Conservation (phyloP, 1,140 invertebrate genomes). For the Lasioglossum baleicum region DNA sequence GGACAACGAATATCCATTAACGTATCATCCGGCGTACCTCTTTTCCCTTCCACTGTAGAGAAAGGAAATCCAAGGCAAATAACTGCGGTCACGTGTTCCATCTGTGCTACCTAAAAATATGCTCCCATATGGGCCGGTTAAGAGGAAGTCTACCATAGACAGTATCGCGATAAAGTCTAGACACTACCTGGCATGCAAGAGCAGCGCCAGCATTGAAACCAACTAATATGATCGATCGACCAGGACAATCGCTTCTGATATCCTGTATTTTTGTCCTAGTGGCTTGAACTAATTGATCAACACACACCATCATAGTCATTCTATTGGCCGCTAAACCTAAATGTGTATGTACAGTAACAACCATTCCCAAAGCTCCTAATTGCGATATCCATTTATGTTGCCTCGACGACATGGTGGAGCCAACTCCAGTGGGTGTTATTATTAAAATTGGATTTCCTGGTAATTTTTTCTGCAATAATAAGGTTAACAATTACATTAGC, state of each 20-base stretch:
- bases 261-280: constrained; percentile 87
- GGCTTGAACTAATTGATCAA: constrained; percentile 86
- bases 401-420: constrained; percentile 79
- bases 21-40: constrained; percentile 90
- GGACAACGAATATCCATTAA: constrained; percentile 87
- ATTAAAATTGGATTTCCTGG: constrained; percentile 87
- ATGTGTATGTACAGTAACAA: constrained; percentile 84
- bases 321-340: constrained; percentile 75
- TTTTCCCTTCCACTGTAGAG: constrained; percentile 86
- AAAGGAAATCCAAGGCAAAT: constrained; percentile 91
- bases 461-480: constrained; percentile 83
- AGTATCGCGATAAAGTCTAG: no score
- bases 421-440: constrained; percentile 82
- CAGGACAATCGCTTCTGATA: constrained; percentile 84
- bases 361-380: constrained; percentile 85
- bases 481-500: constrained; percentile 10
- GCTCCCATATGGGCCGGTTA: no score
- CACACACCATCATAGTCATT: constrained; percentile 81
- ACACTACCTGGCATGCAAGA: constrained; percentile 84
- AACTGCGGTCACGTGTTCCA: constrained; percentile 86
- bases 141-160: background rate
- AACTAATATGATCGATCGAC: constrained; percentile 87
- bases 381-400: constrained; percentile 86
- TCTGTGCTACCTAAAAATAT: constrained; percentile 79
- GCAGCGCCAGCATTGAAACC: constrained; percentile 89